Evolutionary conservation across 1,140 invertebrate genomes (phyloP).

Genomic region (Panagrolaimus sp.): DNA sequence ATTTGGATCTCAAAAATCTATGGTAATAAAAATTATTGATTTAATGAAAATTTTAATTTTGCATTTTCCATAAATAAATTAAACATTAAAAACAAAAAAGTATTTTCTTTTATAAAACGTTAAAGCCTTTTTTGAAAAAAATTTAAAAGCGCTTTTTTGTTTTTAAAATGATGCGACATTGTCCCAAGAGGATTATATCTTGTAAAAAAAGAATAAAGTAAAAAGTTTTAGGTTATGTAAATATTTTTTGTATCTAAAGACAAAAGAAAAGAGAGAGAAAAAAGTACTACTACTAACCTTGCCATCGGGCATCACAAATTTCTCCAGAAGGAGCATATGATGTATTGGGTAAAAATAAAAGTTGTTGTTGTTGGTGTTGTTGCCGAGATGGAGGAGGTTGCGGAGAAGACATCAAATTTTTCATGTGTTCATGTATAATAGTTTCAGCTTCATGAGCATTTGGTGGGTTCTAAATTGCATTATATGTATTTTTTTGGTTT

Average conservation of each 20-base stretch:
- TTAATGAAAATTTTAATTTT: too few relatives aligned
- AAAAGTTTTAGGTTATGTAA: too few relatives aligned
- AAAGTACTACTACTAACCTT: neutral
- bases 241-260: neutral
- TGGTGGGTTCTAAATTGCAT: conserved; percentile 32
- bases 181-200: too few relatives aligned
- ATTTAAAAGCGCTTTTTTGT: too few relatives aligned
- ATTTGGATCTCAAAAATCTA: too few relatives aligned
- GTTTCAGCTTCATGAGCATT: conserved; percentile 31
- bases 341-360: conserved; percentile 29
- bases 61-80: too few relatives aligned
- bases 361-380: conserved; percentile 24
- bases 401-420: conserved; percentile 29
- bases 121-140: too few relatives aligned
- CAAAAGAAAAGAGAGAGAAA: neutral
- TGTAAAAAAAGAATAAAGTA: too few relatives aligned
- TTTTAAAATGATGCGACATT: too few relatives aligned
- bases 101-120: too few relatives aligned
- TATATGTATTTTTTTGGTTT: neutral
- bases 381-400: conserved; percentile 13
- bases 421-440: conserved; percentile 38
- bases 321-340: conserved; percentile 25
- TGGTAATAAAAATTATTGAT: too few relatives aligned
- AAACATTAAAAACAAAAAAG: too few relatives aligned
- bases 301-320: conserved; percentile 30